A percentile compares a stretch with the other conserved stretches of the same genome.
Evolutionary conservation across 2,888 invertebrate genomes (phyloP).

Genomic region (Deilephila elpenor): DNA sequence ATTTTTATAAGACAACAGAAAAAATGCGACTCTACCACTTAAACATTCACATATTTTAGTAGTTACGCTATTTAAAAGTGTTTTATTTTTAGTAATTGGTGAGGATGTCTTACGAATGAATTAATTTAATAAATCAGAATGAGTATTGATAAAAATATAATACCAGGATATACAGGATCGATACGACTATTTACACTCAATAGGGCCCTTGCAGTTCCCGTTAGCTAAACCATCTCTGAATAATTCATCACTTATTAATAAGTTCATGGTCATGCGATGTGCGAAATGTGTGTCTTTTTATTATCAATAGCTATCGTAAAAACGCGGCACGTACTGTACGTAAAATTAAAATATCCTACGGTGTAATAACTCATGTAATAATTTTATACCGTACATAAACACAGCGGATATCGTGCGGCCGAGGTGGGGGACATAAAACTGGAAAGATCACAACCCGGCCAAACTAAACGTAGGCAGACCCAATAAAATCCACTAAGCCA

Average conservation of each 20-base stretch:
- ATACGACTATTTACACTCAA: not conserved
- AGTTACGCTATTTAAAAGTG: too few species aligned
- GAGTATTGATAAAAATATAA: not conserved
- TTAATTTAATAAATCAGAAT: too few species aligned
- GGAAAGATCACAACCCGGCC: conserved; percentile 55
- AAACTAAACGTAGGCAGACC: conserved; percentile 67
- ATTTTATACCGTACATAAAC: conserved; percentile 45
- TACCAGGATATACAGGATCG: not conserved
- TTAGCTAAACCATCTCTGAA: not conserved
- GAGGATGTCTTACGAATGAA: too few species aligned
- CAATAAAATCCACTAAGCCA: conserved; percentile 78
- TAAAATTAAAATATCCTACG: conserved; percentile 23
- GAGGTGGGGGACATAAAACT: conserved; percentile 63
- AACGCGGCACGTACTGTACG: conserved; percentile 14
- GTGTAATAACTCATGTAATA: conserved; percentile 31
- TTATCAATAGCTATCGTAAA: conserved; percentile 5
- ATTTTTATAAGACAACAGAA: too few species aligned
- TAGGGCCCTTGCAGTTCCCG: not conserved
- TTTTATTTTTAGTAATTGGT: too few species aligned
- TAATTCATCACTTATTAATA: conserved; percentile 4
- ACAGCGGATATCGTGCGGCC: conserved; percentile 51
- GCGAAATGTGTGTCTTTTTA: conserved; percentile 16
- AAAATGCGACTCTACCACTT: too few species aligned
- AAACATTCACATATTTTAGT: too few species aligned
- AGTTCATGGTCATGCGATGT: conserved; percentile 8